Evolutionary conservation across 2,797 vertebrate species (phyloP), one percentile per base, ranked within the genome.

Genomic region (Centroberyx gerrardi): DNA sequence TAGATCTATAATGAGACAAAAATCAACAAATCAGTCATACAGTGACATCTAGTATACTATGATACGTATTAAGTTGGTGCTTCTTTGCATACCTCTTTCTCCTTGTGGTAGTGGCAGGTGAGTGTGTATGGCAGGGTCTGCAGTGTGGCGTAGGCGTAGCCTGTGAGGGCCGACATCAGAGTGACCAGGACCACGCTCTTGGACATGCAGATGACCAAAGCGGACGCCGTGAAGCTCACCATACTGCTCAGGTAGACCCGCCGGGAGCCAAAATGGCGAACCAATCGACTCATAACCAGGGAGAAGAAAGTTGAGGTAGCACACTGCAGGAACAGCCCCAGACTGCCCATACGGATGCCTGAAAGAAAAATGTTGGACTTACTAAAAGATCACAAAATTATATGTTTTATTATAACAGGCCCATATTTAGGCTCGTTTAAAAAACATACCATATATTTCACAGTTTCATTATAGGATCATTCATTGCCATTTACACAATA

Each of bases 281-380:
- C 94, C 86, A 96, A 62, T 1, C 91, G 92, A 63, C 93, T 95
- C 95, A 96, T 95, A 54, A 87, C 68, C 84, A 96, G 82, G 18
- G 95, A 96, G 91, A 95, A 96, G 81, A 95, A 87, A 73, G 95
- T 96, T 80, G 95, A 96, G 92, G 94, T 96, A 88, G 94, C 93
- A 72, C 95, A 95, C 86, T 96, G 95, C 74, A 96, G 87, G 86
- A 96, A 96, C 29, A 96, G 90, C 17, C 95, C 95, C 74, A 95
- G 88, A 33, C 95, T 96, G 81, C 95, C 95, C 94, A 96, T 93
- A 5, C 95, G 95, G 73, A 96, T 94, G n/a, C 95, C 95, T 96
- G 84, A 9, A 74, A 86, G 12, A 63, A 68, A 64, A 65, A 31
- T 0, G 29, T 46, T 12, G 10, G 22, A 29, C n/a, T 28, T 17